Evolutionary conservation across 37 sponge, comb jelly and placozoan genomes (phyloP), one percentile per base, ranked within the genome.

Genomic region (Dysidea cf. avara): DNA sequence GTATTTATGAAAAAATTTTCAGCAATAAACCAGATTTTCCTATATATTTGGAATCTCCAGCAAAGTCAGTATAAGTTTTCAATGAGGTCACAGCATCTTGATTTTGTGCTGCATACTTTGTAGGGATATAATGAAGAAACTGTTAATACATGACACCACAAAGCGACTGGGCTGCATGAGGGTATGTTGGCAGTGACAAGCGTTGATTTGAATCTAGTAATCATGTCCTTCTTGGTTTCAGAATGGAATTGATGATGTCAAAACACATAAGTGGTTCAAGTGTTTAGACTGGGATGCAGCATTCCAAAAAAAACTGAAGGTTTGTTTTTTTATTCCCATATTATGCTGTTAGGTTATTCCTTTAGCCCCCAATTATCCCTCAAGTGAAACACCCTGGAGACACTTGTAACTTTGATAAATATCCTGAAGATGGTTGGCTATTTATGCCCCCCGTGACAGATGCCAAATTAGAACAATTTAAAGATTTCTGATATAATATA

Each of bases 1-100:
- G 89, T 54, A 91, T 90, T 12, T 96, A 96, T 62, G 96, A 96
- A 84, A 96, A 96, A 71, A 91, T 96, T 28, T 72, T 96, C 0
- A 86, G 81, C 26, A 82, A 84, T 3, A 77, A 78, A 51, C 71
- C 88, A 3, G 96, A 96, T n/a, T 96, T 80, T 69, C 88, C 96
- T 5, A 81, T 69, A 25, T 74, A 79, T 31, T 39, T 96, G 36
- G 89, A 88, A 3, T 61, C 74, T 21, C 75, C 46, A 25, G 82
- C 82, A 17, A 93, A 88, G 46, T 43, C 9, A 43, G 46, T 43
- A 9, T 43, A 43, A 12, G n/a, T n/a, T n/a, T n/a, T n/a, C n/a
- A n/a, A n/a, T n/a, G n/a, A n/a, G n/a, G n/a, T n/a, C n/a, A n/a
- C n/a, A n/a, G n/a, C n/a, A n/a, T n/a, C n/a, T n/a, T n/a, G n/a